Percentiles rank a stretch among this genome's conserved stretches.
Evolutionary conservation across 2,888 invertebrate species (phyloP).

Genomic region (Hyposoter dolosus): DNA sequence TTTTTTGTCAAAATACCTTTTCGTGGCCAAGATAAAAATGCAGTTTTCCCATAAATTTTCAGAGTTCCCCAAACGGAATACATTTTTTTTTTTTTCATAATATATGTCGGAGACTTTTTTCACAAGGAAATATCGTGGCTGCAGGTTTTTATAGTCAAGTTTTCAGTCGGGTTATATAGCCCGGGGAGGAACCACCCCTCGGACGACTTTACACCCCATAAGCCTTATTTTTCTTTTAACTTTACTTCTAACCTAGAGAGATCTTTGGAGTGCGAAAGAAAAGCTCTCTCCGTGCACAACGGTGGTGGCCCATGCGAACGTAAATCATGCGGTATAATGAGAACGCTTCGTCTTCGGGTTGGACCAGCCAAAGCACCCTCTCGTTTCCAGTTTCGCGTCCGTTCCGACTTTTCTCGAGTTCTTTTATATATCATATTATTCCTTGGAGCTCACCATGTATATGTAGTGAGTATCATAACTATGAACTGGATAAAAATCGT

Average conservation of each 20-base stretch:
- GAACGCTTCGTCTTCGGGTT: conserved; percentile 83
- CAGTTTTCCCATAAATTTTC: conserved; percentile 56
- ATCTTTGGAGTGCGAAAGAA: conserved; percentile 57
- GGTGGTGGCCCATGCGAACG: conserved; percentile 77
- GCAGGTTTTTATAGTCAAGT: conserved; percentile 67
- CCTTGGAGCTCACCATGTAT: conserved; percentile 37
- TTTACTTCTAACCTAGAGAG: conserved; percentile 82
- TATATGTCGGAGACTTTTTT: conserved; percentile 73
- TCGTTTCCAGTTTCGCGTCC: conserved; percentile 77
- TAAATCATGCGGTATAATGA: conserved; percentile 84
- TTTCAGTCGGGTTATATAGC: background rate
- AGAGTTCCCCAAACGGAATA: conserved; percentile 61
- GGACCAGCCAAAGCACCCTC: conserved; percentile 72
- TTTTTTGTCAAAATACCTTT: background rate
- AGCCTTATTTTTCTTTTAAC: conserved; percentile 85
- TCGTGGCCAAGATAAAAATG: background rate
- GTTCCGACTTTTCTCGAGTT: conserved; percentile 73
- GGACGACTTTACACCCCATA: conserved; percentile 83
- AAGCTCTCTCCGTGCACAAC: conserved; percentile 75
- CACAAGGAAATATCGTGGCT: conserved; percentile 26
- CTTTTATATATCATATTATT: conserved; percentile 63
- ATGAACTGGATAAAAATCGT: conserved; percentile 32
- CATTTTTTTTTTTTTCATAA: conserved; percentile 73
- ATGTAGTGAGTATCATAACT: conserved; percentile 22
- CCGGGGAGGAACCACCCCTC: conserved; percentile 58